Percentiles rank a stretch among this genome's conserved stretches.
Conservation (phyloP, 2,797 vertebrate species). For the Australoheros facetus region DNA sequence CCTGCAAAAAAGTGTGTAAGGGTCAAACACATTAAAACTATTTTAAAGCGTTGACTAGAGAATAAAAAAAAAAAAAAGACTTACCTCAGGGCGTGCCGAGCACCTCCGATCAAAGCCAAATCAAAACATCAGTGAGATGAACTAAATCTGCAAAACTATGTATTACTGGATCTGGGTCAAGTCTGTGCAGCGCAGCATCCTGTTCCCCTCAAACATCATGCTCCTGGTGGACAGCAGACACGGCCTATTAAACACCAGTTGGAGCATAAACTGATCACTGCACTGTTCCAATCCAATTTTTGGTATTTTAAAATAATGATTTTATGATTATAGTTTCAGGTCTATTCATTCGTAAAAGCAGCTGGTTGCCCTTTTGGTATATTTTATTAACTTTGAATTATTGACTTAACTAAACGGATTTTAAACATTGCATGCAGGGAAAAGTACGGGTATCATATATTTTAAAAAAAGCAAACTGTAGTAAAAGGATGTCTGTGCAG, state of each 20-base stretch:
- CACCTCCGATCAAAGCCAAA: slow-evolving; percentile 1
- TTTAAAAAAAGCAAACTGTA: not conserved
- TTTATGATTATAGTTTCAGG: slow-evolving; percentile 4
- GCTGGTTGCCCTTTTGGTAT: not conserved
- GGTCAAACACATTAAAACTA: slow-evolving; percentile 21
- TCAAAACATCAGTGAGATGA: slow-evolving; percentile 26
- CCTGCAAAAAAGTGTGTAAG: slow-evolving; percentile 14
- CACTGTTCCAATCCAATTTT: slow-evolving; percentile 22
- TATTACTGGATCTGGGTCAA: slow-evolving; percentile 6
- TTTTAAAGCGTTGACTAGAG: slow-evolving; percentile 2
- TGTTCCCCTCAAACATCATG: slow-evolving; percentile 2
- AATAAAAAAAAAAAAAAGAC: not conserved
- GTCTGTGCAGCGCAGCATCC: not conserved
- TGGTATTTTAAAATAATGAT: slow-evolving; percentile 17
- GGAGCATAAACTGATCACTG: slow-evolving; percentile 24
- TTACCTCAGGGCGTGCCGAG: not conserved
- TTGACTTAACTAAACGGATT: not conserved
- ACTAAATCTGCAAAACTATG: slow-evolving; percentile 13
- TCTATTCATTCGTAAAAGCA: not conserved
- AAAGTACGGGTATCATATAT: not conserved
- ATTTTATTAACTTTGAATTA: slow-evolving; percentile 1
- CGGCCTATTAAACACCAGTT: slow-evolving; percentile 10
- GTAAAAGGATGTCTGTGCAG: too few species aligned
- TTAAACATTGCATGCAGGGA: not conserved
- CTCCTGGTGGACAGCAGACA: slow-evolving; percentile 2